Evolutionary conservation across 2,113 vertebrate species (phyloP).

Genomic region (Terrapene triunguis): DNA sequence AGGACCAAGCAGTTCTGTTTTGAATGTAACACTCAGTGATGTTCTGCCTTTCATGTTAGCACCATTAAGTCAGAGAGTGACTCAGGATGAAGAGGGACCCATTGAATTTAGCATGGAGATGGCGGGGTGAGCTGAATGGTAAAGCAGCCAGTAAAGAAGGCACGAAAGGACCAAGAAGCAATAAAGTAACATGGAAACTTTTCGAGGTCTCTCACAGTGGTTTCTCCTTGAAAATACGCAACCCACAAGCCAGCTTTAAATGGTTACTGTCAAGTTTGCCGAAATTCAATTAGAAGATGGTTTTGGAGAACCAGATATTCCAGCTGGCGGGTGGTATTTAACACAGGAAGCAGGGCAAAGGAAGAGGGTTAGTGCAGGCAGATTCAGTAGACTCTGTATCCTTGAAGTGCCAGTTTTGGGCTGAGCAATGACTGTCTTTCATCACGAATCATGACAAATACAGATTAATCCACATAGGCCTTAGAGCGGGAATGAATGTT

Average conservation of each 20-base stretch:
- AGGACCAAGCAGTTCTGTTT: conserved; percentile 9
- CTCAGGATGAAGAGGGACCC: conserved; percentile 10
- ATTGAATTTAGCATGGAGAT: conserved; percentile 20
- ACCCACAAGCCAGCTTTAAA: conserved; percentile 23
- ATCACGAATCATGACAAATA: not conserved
- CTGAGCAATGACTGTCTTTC: not conserved
- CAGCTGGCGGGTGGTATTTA: conserved; percentile 30
- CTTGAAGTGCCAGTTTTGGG: not conserved
- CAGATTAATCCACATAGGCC: not conserved
- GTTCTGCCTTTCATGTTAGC: conserved; percentile 22
- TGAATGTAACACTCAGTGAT: conserved; percentile 10
- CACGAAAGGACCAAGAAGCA: conserved; percentile 24
- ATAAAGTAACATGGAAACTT: not conserved
- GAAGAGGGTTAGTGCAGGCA: not conserved
- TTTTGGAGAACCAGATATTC: conserved; percentile 42
- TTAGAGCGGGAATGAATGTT: not conserved
- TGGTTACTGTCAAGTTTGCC: not conserved
- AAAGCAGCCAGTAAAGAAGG: not conserved
- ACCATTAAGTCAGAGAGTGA: not conserved
- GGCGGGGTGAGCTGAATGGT: not conserved
- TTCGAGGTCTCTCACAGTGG: conserved; percentile 21
- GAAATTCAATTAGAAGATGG: conserved; percentile 47
- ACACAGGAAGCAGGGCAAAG: not conserved
- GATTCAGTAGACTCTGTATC: not conserved
- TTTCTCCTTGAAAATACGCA: conserved; percentile 32